Evolutionary conservation across 2,113 vertebrate species (phyloP).

Genomic region (Equus quagga): DNA sequence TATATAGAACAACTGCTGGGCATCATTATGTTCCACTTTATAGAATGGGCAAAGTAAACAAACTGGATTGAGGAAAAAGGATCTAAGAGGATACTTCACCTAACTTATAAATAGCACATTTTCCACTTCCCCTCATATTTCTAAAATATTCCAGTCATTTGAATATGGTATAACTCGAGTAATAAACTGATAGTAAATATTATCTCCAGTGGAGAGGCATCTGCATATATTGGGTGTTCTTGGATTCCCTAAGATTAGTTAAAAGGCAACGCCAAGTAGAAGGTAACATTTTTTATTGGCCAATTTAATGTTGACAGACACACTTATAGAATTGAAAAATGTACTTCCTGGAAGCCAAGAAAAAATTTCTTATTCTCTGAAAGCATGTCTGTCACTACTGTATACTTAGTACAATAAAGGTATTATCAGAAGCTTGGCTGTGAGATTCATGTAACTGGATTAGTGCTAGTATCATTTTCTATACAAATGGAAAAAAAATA

Average conservation of each 20-base stretch:
- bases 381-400: slow-evolving; percentile 7
- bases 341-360: neutral
- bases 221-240: neutral
- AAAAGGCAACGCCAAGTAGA: slow-evolving; percentile 45
- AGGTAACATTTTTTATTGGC: slow-evolving; percentile 52
- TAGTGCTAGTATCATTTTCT: slow-evolving; percentile 59
- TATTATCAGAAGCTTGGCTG: slow-evolving; percentile 56
- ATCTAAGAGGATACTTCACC: slow-evolving; percentile 4
- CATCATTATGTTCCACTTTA: neutral
- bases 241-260: neutral
- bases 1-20: neutral
- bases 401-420: neutral
- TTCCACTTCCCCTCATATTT: slow-evolving; percentile 47
- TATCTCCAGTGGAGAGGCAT: neutral
- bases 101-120: neutral
- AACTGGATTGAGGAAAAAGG: neutral
- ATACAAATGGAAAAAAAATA: slow-evolving; percentile 25
- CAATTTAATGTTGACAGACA: slow-evolving; percentile 45
- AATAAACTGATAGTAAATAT: neutral
- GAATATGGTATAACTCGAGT: neutral
- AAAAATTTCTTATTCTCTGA: neutral
- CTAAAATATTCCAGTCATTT: slow-evolving; percentile 28
- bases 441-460: slow-evolving; percentile 57
- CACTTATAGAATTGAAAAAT: neutral
- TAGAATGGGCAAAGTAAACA: neutral